These are phyloP conservation scores for Cinara cedri DNA, from an alignment of 2,888 invertebrate genomes.

Conservation along the genomic window DNA sequence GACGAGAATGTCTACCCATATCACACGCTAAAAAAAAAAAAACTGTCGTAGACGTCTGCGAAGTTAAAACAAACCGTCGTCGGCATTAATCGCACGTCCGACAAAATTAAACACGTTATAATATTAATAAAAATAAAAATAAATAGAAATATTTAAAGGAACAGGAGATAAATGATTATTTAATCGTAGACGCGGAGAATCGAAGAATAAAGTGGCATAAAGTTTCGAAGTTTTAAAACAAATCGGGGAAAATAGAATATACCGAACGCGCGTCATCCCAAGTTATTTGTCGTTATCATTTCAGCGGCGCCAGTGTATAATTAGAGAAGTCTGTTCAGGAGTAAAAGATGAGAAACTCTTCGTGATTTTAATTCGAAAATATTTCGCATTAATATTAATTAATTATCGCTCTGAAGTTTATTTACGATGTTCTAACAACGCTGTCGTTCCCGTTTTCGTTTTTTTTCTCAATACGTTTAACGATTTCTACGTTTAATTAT, in stretches of 20 bases:
- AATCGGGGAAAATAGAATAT: not conserved
- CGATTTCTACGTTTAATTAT: not conserved
- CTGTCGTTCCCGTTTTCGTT: not conserved
- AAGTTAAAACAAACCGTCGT: no score
- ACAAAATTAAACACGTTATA: no score
- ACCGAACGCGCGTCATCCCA: not conserved
- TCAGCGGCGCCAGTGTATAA: not conserved
- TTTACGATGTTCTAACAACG: not conserved
- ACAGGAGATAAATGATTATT: no score
- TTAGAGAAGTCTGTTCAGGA: not conserved
- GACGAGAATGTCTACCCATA: no score
- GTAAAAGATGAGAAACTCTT: not conserved
- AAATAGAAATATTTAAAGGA: no score
- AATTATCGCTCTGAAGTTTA: not conserved
- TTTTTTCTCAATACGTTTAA: not conserved
- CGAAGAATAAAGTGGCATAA: no score
- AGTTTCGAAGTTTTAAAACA: not conserved
- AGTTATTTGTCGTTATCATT: not conserved
- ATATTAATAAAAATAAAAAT: no score
- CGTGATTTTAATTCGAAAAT: not conserved
- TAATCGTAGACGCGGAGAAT: no score
- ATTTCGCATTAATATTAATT: conserved; percentile 12
- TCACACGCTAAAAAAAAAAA: no score
- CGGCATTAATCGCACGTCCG: no score
- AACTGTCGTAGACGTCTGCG: no score